Evolutionary conservation across 2,113 vertebrate genomes (phyloP).

Genomic region (Hippocampus guttulatus): DNA sequence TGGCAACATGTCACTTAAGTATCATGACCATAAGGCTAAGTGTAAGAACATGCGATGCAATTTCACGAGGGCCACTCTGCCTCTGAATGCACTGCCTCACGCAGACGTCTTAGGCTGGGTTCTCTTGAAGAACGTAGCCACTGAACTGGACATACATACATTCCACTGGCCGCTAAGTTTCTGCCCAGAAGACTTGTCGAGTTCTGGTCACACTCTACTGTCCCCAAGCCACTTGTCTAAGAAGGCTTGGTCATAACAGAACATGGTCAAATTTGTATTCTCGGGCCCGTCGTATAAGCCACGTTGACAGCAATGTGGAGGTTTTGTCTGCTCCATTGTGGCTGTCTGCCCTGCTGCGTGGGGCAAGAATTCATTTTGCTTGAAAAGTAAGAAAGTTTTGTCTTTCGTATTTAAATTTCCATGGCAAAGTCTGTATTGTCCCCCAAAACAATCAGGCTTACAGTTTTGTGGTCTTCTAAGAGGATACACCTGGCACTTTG

Average conservation of each 20-base stretch:
- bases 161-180: background rate
- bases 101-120: background rate
- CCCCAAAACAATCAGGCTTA: conserved; percentile 63
- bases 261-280: conserved; percentile 32
- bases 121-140: background rate
- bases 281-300: conserved; percentile 62
- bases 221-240: background rate
- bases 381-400: conserved; percentile 74
- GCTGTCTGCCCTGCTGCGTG: conserved; percentile 71
- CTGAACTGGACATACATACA: background rate
- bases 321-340: conserved; percentile 70
- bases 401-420: conserved; percentile 75
- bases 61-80: background rate
- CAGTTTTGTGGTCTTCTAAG: conserved; percentile 79
- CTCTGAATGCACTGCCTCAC: background rate
- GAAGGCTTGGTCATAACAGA: background rate
- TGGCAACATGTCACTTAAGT: background rate
- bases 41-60: background rate
- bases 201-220: background rate
- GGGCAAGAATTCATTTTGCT: conserved; percentile 70
- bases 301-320: conserved; percentile 62
- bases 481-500: conserved; percentile 63
- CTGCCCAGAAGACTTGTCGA: background rate
- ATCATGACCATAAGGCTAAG: background rate
- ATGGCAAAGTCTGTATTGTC: conserved; percentile 74